A percentile compares a stretch with the other conserved stretches of the same genome.
Conservation (phyloP, 2,797 vertebrate species). For the Todus mexicanus region DNA sequence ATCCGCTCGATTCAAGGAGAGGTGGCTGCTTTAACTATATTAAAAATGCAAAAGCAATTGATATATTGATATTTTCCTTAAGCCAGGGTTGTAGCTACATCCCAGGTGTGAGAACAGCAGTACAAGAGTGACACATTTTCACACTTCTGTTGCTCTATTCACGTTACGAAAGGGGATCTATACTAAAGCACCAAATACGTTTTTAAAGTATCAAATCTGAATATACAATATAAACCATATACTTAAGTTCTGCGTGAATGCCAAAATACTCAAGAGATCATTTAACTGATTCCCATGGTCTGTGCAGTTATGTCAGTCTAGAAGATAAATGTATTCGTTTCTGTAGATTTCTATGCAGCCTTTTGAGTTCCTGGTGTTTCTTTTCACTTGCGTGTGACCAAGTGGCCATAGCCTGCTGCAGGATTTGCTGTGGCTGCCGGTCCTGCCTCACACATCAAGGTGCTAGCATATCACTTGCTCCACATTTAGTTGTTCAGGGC, state of each 20-base stretch:
- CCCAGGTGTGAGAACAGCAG: not conserved
- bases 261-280: not conserved
- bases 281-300: not conserved
- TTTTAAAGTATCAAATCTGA: not conserved
- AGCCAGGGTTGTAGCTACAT: not conserved
- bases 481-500: not conserved
- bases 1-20: not conserved
- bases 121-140: not conserved
- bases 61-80: slow-evolving; percentile 4
- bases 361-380: not conserved
- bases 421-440: not conserved
- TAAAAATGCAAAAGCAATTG: slow-evolving; percentile 34
- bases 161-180: not conserved
- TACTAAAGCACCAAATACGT: not conserved
- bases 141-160: not conserved
- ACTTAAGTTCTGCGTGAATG: not conserved
- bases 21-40: not conserved
- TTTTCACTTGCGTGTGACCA: not conserved
- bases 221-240: not conserved
- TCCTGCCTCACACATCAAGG: rapidly evolving
- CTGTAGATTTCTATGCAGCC: not conserved
- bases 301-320: not conserved
- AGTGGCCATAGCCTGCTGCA: not conserved
- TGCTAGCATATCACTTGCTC: not conserved
- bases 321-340: not conserved